phyloP scores from a whole-genome alignment of 1,140 invertebrate species.

The Drosophila sturtevanti region DNA sequence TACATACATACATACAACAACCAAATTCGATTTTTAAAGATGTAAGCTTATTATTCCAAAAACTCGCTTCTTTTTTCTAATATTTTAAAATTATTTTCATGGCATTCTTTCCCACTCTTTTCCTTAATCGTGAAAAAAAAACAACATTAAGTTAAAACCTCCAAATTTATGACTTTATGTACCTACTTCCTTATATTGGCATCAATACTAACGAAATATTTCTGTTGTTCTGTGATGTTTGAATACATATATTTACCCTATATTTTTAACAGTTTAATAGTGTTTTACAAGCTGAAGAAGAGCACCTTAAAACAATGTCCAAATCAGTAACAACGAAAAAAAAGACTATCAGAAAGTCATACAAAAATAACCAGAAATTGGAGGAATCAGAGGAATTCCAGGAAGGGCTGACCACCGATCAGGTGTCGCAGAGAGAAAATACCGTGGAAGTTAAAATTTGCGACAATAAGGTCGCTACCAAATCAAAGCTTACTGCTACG shows the following conservation, averaged over 20 bases:
- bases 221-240: not conserved
- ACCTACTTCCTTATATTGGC: too few relatives aligned
- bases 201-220: too few relatives aligned
- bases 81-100: too few relatives aligned
- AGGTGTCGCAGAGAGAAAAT: not conserved
- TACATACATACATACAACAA: too few relatives aligned
- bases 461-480: not conserved
- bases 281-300: constrained; percentile 37
- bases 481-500: not conserved
- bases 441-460: not conserved
- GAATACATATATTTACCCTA: not conserved
- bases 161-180: too few relatives aligned
- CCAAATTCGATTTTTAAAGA: too few relatives aligned
- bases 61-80: too few relatives aligned
- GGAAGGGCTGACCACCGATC: not conserved
- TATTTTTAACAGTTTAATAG: constrained; percentile 18
- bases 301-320: constrained; percentile 30
- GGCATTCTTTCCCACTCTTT: too few relatives aligned
- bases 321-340: constrained; percentile 28
- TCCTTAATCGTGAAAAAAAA: too few relatives aligned
- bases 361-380: constrained; percentile 10
- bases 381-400: not conserved
- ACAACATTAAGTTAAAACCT: too few relatives aligned
- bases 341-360: constrained; percentile 11
- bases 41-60: too few relatives aligned